Base-by-base conservation (phyloP, 1,140 invertebrate species). In the Drosophila bocki region DNA sequence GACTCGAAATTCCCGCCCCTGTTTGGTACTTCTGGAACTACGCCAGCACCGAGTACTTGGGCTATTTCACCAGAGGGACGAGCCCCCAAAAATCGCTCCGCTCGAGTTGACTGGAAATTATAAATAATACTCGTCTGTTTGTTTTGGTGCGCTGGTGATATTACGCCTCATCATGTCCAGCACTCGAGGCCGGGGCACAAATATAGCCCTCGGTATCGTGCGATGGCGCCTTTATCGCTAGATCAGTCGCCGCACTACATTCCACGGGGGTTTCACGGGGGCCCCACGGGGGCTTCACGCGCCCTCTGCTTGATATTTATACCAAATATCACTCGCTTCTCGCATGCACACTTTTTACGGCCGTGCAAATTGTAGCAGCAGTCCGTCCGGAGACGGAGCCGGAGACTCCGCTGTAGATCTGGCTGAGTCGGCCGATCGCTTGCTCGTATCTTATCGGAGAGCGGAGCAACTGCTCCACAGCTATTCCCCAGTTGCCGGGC, bases 41-140 rank as follows among this genome's bases (percentile, higher is more conserved):
- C 53, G 47, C 33, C 17, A 53, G 37, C 41, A 70, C 9, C 33
- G 50, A 29, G 39, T 47, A 37, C 22, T 75, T 60, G 15, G 57
- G 13, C 48, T 86, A 83, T 87, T 88, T 87, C 84, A 87, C 80
- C 80, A 87, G 76, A 83, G 80, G 56, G 83, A 88, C 83, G 83
- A 87, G 83, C 83, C 83, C 83, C 84, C 83, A 87, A 88, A 86
- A 60, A 26, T 41, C 9, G 35, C 22, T 48, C 15, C 62, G 62
- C 32, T 44, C 11, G 45, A 70, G 44, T 61, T 69, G 77, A 57
- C 54, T 71, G 67, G 51, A 67, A 76, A 65, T 76, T 76, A 76
- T 76, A 61, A 77, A 77, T 76, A 76, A 67, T 76, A 76, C 63
- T 35, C 35, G 54, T 19, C 41, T 77, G 75, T 69, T 75, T 77